Base-by-base conservation (phyloP, 2,113 vertebrate species). In the Manacus vitellinus region DNA sequence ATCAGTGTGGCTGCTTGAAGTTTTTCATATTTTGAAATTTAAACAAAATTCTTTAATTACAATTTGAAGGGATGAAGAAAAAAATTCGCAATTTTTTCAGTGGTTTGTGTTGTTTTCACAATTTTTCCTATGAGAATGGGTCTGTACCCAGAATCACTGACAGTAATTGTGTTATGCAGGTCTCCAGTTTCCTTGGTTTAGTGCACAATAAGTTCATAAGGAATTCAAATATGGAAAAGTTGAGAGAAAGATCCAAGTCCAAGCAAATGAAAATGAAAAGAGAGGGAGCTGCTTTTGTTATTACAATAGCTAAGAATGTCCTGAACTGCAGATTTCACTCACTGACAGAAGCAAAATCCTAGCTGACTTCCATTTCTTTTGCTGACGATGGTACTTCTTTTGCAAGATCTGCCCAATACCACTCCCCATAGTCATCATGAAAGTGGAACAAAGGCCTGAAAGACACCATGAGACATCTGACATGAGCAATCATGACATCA, bases 101-200 rank as follows among this genome's bases (percentile, higher is more conserved):
- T 5, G 4, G 37, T 31, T 92, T 80, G 33, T 3, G 46, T 15
- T 43, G 37, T 62, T 95, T 71, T 95, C 74, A 62, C 27, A 82
- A 51, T 37, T 85, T 47, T 59, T 95, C 71, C 67, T 76, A 11
- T 5, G 19, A 62, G 76, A 91, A 75, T 43, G 13, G 61, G 28
- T 59, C 70, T 66, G 54, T 76, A 67, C 46, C 31, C 78, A 62
- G 41, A 85, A 91, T 79, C 71, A 43, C 18, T 68, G 52, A 52
- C 43, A 33, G 25, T 16, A 59, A 59, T 39, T 12, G 4, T 62
- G 30, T 39, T 76, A 20, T 37, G 71, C 30, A 87, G 66, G 28
- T 87, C 77, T 92, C 73, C 49, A 33, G 51, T 63, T 93, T 78
- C 70, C 75, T 79, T 62, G 28, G 19, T 86, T 92, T 81, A 78